Base-by-base conservation (phyloP, 2,888 invertebrate genomes). In the Leptogaster cylindrica region DNA sequence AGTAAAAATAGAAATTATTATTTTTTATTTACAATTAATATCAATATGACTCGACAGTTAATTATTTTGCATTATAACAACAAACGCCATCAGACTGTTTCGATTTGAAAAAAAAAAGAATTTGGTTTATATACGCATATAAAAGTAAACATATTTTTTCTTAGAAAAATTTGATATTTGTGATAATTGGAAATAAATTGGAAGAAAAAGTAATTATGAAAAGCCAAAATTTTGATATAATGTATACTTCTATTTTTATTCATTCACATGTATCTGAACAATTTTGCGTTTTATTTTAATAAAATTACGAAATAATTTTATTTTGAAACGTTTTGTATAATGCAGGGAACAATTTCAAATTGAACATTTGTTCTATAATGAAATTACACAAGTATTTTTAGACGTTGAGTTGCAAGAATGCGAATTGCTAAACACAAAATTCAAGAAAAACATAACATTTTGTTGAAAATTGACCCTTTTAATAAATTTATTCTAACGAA, bases 331-430 rank as follows among this genome's bases (percentile, higher is more conserved):
- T 69, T 65, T 70, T 70, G 58, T 69, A 70, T 68, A 64, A 71
- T 71, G 71, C 71, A 71, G 72, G 71, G 70, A 72, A 72, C 71
- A 71, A 72, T 72, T 72, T 69, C 68, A 72, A 72, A 71, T 72
- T 71, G 71, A 72, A 36, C 63, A 66, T 48, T 46, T 48, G 48
- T 65, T 65, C 64, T 50, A 7, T 55, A 48, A 23, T 41, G 12
- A 61, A 39, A 44, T 44, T 12, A 61, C 5, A 61, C 44, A 33
- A 44, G 44, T 27, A 61, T 61, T 44, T 44, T 61, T 44, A 61
- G 41, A 44, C 36, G 55, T 36, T 36, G 55, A 36, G 39, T 64
- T 64, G 33, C 31, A 14, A 46, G 31, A 46, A 46, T 16, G 16
- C 28, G 12, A 31, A 46, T 25, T 41, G 44, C 44, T 63, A 28